Percentiles rank a stretch among this genome's conserved stretches.
phyloP scores from a whole-genome alignment of 1,140 invertebrate species.

The Drosophila pallidifrons region DNA sequence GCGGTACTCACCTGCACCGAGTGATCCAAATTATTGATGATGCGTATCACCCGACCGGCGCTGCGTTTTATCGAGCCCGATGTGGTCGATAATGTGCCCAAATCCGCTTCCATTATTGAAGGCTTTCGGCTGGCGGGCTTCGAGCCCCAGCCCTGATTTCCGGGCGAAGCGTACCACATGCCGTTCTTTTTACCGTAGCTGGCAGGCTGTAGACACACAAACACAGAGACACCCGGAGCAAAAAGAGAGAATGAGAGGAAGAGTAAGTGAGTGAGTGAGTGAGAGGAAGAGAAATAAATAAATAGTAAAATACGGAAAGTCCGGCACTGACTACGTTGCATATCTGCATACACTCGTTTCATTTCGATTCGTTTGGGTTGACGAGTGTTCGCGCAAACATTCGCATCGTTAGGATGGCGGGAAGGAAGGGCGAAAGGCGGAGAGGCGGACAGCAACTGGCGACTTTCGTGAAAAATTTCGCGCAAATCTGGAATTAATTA shows the following conservation, averaged over 20 bases:
- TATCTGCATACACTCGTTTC: constrained; percentile 21
- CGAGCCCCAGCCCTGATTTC: constrained; percentile 86
- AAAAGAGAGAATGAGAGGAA: constrained; percentile 1
- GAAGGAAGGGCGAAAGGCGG: no score
- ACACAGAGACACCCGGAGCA: background rate
- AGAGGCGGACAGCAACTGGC: background rate
- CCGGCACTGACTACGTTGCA: constrained; percentile 23
- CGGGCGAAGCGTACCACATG: constrained; percentile 91
- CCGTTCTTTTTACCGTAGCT: constrained; percentile 95
- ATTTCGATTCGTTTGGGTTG: background rate
- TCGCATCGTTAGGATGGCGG: constrained; percentile 24
- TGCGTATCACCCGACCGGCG: constrained; percentile 94
- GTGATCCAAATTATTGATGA: constrained; percentile 96
- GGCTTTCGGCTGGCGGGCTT: constrained; percentile 89
- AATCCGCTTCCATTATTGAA: constrained; percentile 90
- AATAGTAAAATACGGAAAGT: constrained; percentile 66
- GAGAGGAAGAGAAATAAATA: constrained; percentile 55
- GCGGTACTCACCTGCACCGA: constrained; percentile 91
- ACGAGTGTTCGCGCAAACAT: constrained; percentile 27
- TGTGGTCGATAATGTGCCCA: constrained; percentile 87
- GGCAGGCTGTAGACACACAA: constrained; percentile 87
- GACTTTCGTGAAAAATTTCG: constrained; percentile 69
- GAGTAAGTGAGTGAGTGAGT: constrained; percentile 5
- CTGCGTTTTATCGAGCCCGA: constrained; percentile 90
- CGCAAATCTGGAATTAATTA: constrained; percentile 83